Base-by-base conservation (phyloP, 2,113 vertebrate genomes). In the Pedionomus torquatus region DNA sequence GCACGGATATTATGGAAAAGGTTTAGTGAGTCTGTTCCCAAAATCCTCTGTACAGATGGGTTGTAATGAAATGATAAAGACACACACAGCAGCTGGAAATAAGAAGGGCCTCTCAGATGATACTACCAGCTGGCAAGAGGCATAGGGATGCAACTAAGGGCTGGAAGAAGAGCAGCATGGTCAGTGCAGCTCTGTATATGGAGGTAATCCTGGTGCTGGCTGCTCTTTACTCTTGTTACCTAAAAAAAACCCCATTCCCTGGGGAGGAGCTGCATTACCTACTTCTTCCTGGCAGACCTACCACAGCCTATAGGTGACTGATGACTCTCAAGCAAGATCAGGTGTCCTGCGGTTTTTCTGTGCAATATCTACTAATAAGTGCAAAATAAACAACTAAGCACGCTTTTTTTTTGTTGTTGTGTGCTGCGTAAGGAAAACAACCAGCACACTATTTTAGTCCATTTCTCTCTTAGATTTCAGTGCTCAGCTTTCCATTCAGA, bases 381-480 rank as follows among this genome's bases (percentile, higher is more conserved):
- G 16, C 28, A 66, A 80, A 93, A 43, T 17, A 54, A 88, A 60
- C 0, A 3, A 83, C 57, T 35, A 79, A 85, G 19, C 18, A 61
- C 63, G 37, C 9, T 8, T 71, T 5, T 1, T 86, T 63, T 82
- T 44, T 44, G 44, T 44, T 44, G 51, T 39, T 68, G 17, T 57
- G 25, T 70, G 71, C 33, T 60, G 19, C 0, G 0, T 23, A 43
- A 72, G 20, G 23, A 81, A 80, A 91, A 58, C 19, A 60, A 63
- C n/a, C 28, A 52, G 30, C 10, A 43, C 17, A 24, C 7, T 66
- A 16, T 65, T 91, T 92, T 75, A 71, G 51, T 39, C n/a, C 39
- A 26, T 66, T 77, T 74, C 41, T 81, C 54, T 51, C 79, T 92
- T 43, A 30, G 26, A 55, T 93, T 94, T 92, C 71, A 74, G 46